These are phyloP conservation scores for Chrysomela aeneicollis DNA, from an alignment of 2,888 invertebrate genomes.

Conservation along the genomic window DNA sequence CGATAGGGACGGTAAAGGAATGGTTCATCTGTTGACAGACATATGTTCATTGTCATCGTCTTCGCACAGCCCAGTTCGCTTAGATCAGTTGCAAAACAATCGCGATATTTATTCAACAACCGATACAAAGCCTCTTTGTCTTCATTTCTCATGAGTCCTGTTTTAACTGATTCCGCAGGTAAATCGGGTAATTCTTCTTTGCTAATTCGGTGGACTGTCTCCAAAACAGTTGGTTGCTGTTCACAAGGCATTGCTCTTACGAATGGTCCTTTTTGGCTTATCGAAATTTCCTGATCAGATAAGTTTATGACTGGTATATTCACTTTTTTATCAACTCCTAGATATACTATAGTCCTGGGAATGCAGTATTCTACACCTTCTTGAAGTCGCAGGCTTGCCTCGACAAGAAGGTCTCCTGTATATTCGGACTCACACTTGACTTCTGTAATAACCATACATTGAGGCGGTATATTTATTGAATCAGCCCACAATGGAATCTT, in stretches of 20 bases:
- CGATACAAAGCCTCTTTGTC: background rate
- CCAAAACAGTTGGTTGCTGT: background rate
- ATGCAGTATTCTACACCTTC: background rate
- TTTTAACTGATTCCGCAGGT: background rate
- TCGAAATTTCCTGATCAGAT: background rate
- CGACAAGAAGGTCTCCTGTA: background rate
- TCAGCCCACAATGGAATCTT: background rate
- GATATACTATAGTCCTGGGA: background rate
- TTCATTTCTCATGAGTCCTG: background rate
- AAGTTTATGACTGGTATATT: background rate
- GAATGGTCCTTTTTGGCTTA: background rate
- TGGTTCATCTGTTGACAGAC: background rate
- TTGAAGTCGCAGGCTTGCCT: background rate
- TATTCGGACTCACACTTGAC: background rate
- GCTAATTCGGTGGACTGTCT: background rate
- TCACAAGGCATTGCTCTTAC: background rate
- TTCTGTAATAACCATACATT: background rate
- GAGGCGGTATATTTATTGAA: background rate
- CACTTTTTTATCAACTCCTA: background rate
- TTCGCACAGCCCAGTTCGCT: background rate
- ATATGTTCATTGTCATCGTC: background rate
- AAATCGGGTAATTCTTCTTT: background rate
- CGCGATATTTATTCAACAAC: background rate
- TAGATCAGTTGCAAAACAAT: background rate
- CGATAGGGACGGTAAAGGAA: background rate